A percentile compares a stretch with the other conserved stretches of the same genome.
Conservation (phyloP, 2,888 invertebrate species). For the Halictus ligatus region DNA sequence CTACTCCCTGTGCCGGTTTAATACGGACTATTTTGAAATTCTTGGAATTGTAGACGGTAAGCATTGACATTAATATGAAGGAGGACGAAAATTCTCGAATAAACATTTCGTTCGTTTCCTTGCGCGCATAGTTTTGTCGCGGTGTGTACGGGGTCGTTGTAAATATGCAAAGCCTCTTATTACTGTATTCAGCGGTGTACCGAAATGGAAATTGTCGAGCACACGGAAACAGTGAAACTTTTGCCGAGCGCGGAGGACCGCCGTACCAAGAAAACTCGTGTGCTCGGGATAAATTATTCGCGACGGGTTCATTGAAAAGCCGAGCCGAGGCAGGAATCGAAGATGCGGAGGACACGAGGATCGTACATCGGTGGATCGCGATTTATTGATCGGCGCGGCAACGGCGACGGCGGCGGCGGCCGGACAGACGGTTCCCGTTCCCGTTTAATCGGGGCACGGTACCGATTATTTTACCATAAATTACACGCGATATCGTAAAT, state of each 20-base stretch:
- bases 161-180: neutral
- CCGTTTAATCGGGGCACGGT: slow-evolving; percentile 20
- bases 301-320: neutral
- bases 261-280: neutral
- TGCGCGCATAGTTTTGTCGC: too few species aligned
- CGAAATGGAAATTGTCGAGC: neutral
- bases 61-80: neutral
- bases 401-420: neutral
- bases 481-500: slow-evolving; percentile 50
- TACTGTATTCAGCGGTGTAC: neutral
- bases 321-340: neutral
- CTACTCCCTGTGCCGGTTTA: too few species aligned
- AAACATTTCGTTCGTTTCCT: neutral
- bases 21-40: too few species aligned
- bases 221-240: neutral
- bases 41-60: neutral
- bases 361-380: neutral
- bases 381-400: neutral
- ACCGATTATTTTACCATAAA: slow-evolving; percentile 47
- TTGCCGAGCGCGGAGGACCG: neutral
- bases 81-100: neutral
- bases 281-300: neutral
- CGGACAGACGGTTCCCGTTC: neutral
- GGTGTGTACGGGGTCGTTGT: neutral
- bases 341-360: neutral